phyloP scores from a whole-genome alignment of 2,113 vertebrate genomes.

The Myotis lucifugus region DNA sequence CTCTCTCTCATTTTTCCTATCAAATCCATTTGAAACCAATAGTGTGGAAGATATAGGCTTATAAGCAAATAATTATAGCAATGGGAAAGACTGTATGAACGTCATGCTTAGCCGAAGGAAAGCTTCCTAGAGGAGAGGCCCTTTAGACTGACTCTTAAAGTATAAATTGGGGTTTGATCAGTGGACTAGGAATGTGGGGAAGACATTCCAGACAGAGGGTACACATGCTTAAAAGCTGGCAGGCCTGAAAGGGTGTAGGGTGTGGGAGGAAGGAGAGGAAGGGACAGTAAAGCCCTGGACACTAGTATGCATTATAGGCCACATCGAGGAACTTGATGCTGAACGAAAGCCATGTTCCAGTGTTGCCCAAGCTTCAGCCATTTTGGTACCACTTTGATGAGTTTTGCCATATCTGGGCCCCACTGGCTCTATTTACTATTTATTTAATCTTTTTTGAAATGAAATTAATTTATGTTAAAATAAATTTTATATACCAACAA shows the following conservation, averaged over 20 bases:
- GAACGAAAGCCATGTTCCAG: neutral
- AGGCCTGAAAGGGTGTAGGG: neutral
- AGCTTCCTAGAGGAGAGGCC: neutral
- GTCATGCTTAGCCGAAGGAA: neutral
- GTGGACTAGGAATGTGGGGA: neutral
- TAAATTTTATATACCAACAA: neutral
- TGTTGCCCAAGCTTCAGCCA: neutral
- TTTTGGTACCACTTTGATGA: neutral
- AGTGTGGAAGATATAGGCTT: neutral
- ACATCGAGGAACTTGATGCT: neutral
- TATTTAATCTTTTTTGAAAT: neutral
- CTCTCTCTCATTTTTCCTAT: slow-evolving; percentile 6
- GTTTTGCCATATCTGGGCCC: neutral
- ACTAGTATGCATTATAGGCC: neutral
- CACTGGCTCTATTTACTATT: slow-evolving; percentile 25
- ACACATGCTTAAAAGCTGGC: neutral
- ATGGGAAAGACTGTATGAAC: neutral
- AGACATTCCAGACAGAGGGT: neutral
- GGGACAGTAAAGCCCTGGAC: neutral
- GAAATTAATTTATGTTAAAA: neutral
- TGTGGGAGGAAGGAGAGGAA: neutral
- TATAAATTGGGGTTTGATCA: neutral
- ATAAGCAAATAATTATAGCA: slow-evolving; percentile 7
- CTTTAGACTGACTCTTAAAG: slow-evolving; percentile 8
- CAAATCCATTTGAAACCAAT: slow-evolving; percentile 40